Conservation (phyloP, 2,888 invertebrate genomes). For the Uropetala carovei region DNA sequence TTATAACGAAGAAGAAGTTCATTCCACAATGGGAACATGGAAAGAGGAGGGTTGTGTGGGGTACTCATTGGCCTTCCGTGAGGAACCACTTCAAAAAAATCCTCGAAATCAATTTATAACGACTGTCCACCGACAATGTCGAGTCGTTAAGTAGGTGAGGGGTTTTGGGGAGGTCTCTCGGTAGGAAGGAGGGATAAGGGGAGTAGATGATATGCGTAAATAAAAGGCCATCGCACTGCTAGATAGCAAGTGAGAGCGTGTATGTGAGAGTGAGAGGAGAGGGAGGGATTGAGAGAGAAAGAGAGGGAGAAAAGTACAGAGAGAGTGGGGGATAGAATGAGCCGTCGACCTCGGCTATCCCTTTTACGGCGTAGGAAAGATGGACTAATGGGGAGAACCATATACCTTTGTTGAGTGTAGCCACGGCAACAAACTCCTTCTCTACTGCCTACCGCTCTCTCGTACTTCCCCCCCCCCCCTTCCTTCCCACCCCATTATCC, state of each 20-base stretch:
- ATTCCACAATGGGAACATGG: too few relatives aligned
- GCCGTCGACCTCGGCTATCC: slow-evolving; percentile 34
- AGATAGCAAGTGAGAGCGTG: background rate
- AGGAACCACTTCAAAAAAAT: background rate
- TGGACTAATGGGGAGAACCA: slow-evolving; percentile 46
- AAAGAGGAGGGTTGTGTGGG: too few relatives aligned
- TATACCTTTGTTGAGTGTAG: slow-evolving; percentile 44
- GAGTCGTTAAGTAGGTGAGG: background rate
- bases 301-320: background rate
- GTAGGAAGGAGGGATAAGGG: background rate
- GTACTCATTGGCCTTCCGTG: too few relatives aligned
- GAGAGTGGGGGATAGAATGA: background rate
- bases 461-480: too few relatives aligned
- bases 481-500: too few relatives aligned
- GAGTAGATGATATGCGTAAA: slow-evolving; percentile 19
- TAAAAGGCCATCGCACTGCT: slow-evolving; percentile 9
- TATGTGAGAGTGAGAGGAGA: background rate
- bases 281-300: too few relatives aligned
- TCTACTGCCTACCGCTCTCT: too few relatives aligned
- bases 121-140: slow-evolving; percentile 39
- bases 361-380: slow-evolving; percentile 18
- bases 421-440: slow-evolving; percentile 22
- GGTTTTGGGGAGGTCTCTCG: background rate
- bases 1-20: too few relatives aligned
- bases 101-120: slow-evolving; percentile 40